Conservation (phyloP, 1,140 invertebrate genomes). For the Semibalanus balanoides region DNA sequence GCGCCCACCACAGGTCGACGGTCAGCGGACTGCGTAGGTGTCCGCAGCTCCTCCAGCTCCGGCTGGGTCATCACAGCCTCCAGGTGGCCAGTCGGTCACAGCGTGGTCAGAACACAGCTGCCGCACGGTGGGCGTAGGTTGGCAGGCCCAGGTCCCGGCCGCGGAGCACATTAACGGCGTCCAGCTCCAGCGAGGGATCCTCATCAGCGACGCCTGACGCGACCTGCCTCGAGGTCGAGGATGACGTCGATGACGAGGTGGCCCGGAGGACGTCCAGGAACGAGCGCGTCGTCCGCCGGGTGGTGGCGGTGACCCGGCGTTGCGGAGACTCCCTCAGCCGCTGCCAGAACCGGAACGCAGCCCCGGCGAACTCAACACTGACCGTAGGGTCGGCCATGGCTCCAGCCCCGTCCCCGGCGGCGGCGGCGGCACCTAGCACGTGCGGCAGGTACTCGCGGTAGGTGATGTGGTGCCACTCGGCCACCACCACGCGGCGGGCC, state of each 20-base stretch:
- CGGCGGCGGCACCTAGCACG: constrained; percentile 28
- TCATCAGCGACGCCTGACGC: too few species aligned
- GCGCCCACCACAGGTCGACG: constrained; percentile 89
- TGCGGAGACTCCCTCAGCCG: constrained; percentile 20
- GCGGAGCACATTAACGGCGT: constrained; percentile 91
- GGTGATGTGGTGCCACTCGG: constrained; percentile 44
- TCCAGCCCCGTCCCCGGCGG: constrained; percentile 18
- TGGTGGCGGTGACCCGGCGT: too few species aligned
- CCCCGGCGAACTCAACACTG: constrained; percentile 32
- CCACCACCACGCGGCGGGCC: constrained; percentile 36
- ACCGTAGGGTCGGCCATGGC: constrained; percentile 26
- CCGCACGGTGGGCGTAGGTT: constrained; percentile 76
- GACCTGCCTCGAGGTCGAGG: constrained; percentile 22
- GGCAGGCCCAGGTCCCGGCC: constrained; percentile 88
- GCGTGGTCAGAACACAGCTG: constrained; percentile 66
- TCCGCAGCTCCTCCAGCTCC: constrained; percentile 56
- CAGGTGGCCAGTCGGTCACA: constrained; percentile 74
- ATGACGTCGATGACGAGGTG: constrained; percentile 23
- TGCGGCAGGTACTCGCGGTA: constrained; percentile 38
- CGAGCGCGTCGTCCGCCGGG: too few species aligned
- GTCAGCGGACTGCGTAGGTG: constrained; percentile 82
- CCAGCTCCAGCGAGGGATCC: constrained; percentile 68
- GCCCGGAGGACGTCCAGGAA: too few species aligned
- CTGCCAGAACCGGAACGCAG: constrained; percentile 40
- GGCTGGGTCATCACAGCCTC: constrained; percentile 56